These are phyloP conservation scores for Tenebrio molitor DNA, from an alignment of 1,140 invertebrate species.

Conservation along the genomic window DNA sequence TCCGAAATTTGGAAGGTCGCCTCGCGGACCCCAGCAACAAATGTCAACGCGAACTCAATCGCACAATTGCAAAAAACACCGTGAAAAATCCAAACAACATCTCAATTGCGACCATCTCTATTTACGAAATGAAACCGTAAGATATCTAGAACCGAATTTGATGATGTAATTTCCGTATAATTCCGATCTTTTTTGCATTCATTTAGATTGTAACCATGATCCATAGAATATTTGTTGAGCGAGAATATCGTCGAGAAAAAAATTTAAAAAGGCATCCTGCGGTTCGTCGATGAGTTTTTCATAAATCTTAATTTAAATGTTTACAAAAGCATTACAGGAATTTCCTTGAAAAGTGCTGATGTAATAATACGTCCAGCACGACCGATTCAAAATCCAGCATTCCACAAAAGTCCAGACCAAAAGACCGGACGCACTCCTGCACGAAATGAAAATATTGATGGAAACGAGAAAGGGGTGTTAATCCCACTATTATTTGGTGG, in stretches of 20 bases:
- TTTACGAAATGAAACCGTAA: neutral
- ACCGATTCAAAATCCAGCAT: conserved; percentile 7
- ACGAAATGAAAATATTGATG: conserved; percentile 31
- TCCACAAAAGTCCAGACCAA: conserved; percentile 17
- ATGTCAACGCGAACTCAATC: too few species aligned
- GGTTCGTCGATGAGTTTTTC: conserved; percentile 24
- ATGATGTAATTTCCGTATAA: conserved; percentile 27
- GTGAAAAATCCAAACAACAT: conserved; percentile 2
- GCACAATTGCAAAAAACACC: neutral
- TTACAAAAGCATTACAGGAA: conserved; percentile 34
- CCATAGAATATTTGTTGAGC: conserved; percentile 1
- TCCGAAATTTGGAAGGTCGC: neutral
- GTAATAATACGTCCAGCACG: conserved; percentile 27
- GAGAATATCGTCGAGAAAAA: conserved; percentile 12
- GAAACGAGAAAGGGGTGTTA: conserved; percentile 37
- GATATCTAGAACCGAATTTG: neutral
- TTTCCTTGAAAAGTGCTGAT: conserved; percentile 37
- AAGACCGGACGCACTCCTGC: neutral
- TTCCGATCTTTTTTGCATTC: conserved; percentile 2
- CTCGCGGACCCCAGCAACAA: too few species aligned
- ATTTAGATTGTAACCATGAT: conserved; percentile 6
- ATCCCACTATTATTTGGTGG: conserved; percentile 48
- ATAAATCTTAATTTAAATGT: conserved; percentile 37
- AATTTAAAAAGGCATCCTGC: conserved; percentile 21
- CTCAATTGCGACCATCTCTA: neutral